Base-by-base conservation (phyloP, 2,113 vertebrate species). In the Regulus satrapa region DNA sequence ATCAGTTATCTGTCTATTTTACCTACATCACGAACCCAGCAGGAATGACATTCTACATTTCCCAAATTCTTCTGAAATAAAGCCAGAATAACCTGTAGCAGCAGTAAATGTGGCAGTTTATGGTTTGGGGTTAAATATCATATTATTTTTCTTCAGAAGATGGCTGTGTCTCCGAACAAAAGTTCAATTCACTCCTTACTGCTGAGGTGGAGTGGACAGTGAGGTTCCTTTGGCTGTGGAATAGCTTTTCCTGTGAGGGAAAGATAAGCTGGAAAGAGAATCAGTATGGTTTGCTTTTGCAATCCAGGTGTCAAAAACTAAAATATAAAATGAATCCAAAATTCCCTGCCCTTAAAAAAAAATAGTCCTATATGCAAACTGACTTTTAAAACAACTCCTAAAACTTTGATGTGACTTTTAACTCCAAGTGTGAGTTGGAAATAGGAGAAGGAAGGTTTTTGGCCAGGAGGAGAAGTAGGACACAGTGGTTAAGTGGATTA, bases 41-140 rank as follows among this genome's bases (percentile, higher is more conserved):
- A 46, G n/a, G 73, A 72, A 51, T 45, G 8, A 4, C 8, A 2
- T 52, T 86, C 21, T 1, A 5, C 0, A 0, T 58, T 72, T 67
- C 28, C 32, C 36, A 68, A 8, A 11, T 59, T 40, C 32, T 64
- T 6, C 31, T 43, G 9, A 43, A 25, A 10, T 41, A 59, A 76
- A 59, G 23, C 23, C 36, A 55, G 54, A 26, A 21, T 46, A n/a
- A 84, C 17, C n/a, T 55, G 26, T 45, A 51, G 36, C 38, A 38
- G 29, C 9, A 32, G 4, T 32, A 43, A 19, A 1, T 38, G 5
- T 2, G 29, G 46, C 13, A 34, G 15, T 71, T 43, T 13, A 16
- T 23, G n/a, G 4, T 18, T 64, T 66, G 31, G 19, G 32, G 11
- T 34, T n/a, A 48, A 59, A 61, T 26, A 14, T 38, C 0, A 9